Percentiles rank a stretch among this genome's conserved stretches.
phyloP scores from a whole-genome alignment of 2,797 vertebrate genomes.

The Enteromius unitaeniatus region DNA sequence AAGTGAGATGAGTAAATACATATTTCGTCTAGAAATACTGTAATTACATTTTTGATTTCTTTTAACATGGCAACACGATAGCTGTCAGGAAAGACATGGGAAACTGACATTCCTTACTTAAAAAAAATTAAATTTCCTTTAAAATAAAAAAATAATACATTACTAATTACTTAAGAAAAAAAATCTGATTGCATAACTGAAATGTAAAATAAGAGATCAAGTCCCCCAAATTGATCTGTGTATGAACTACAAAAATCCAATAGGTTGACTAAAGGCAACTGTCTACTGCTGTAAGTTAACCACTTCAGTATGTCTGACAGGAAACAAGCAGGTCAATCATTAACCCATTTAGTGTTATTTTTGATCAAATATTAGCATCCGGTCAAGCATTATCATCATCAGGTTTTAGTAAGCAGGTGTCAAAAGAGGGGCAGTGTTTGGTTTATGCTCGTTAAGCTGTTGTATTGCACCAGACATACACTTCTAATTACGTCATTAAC shows the following conservation, averaged over 20 bases:
- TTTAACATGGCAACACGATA: too few species aligned
- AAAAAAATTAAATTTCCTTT: too few species aligned
- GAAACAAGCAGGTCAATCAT: neutral
- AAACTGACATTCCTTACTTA: too few species aligned
- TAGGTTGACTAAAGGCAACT: neutral
- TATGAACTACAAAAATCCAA: neutral
- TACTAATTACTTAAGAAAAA: too few species aligned
- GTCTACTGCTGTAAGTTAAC: neutral
- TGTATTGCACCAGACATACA: neutral
- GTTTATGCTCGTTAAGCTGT: conserved; percentile 3
- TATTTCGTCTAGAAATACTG: too few species aligned
- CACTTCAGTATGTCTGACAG: neutral
- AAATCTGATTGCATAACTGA: too few species aligned
- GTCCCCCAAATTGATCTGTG: neutral
- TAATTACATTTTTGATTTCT: too few species aligned
- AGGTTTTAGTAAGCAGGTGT: neutral
- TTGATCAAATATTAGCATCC: neutral
- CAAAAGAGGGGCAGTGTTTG: neutral
- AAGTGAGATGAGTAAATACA: too few species aligned
- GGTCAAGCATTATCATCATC: neutral
- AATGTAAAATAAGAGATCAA: neutral
- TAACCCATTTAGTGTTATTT: neutral
- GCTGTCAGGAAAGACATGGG: too few species aligned
- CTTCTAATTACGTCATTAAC: conserved; percentile 4
- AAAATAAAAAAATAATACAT: too few species aligned